phyloP scores from a whole-genome alignment of 1,140 invertebrate genomes.

The Orchestia grillus region DNA sequence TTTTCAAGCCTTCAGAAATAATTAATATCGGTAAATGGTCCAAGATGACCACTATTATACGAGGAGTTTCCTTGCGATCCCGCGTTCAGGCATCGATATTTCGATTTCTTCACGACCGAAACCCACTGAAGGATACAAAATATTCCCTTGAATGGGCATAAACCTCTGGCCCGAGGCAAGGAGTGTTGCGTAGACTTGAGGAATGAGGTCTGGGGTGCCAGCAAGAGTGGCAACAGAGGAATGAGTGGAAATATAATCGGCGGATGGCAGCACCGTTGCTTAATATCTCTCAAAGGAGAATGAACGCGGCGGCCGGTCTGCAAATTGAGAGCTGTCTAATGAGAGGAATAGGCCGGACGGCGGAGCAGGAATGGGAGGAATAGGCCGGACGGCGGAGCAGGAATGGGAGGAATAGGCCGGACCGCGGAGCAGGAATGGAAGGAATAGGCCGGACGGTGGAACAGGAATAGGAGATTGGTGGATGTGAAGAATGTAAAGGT shows the following conservation, averaged over 20 bases:
- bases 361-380: no score
- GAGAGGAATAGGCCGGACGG: background rate
- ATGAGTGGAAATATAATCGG: background rate
- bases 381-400: background rate
- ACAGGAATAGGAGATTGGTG: background rate
- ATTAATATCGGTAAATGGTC: slow-evolving; percentile 16
- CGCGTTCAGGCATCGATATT: slow-evolving; percentile 15
- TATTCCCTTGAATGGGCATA: background rate
- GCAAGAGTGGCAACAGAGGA: background rate
- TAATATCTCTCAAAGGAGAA: slow-evolving; percentile 16
- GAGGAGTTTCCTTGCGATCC: slow-evolving; percentile 12
- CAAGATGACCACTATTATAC: slow-evolving; percentile 38
- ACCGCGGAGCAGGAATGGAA: background rate
- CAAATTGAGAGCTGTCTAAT: slow-evolving; percentile 31
- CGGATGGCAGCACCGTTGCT: background rate
- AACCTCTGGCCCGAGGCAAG: background rate
- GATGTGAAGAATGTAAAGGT: no score
- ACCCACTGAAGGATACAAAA: background rate
- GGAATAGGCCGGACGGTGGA: no score
- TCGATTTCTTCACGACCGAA: background rate
- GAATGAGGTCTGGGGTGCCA: background rate
- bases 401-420: no score
- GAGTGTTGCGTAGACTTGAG: background rate
- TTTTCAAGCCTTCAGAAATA: background rate
- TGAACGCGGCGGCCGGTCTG: background rate